Conservation (phyloP, 2,888 invertebrate genomes). For the Brachylomia viminalis region DNA sequence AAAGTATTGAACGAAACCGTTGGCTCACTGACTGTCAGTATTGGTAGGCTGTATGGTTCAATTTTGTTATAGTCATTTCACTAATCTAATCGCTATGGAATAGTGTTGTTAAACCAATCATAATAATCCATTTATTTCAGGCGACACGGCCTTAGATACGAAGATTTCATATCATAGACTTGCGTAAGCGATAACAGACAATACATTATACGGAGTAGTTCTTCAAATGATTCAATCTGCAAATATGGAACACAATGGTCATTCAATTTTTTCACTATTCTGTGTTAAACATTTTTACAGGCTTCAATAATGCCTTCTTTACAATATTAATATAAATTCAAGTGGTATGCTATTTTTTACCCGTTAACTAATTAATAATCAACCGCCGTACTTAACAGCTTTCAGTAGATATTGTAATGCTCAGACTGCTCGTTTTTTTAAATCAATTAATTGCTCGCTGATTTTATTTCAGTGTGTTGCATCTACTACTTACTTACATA, state of each 20-base stretch:
- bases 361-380: not conserved
- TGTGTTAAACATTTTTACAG: not conserved
- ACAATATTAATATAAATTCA: not conserved
- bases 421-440: not conserved
- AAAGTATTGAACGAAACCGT: constrained; percentile 84
- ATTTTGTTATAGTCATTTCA: constrained; percentile 23
- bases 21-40: constrained; percentile 64
- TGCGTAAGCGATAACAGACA: not conserved
- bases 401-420: not conserved
- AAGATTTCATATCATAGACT: too few species aligned
- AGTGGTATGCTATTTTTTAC: not conserved
- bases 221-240: not conserved
- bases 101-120: too few species aligned
- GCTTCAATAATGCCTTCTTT: not conserved
- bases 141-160: too few species aligned
- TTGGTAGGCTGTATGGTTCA: constrained; percentile 57
- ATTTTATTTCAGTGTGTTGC: not conserved
- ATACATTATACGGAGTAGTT: not conserved
- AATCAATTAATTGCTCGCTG: not conserved
- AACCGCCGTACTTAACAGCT: not conserved
- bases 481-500: not conserved
- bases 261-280: not conserved
- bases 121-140: too few species aligned
- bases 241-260: not conserved
- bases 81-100: not conserved